phyloP scores from a whole-genome alignment of 2,797 vertebrate species.

The Valencia hispanica region DNA sequence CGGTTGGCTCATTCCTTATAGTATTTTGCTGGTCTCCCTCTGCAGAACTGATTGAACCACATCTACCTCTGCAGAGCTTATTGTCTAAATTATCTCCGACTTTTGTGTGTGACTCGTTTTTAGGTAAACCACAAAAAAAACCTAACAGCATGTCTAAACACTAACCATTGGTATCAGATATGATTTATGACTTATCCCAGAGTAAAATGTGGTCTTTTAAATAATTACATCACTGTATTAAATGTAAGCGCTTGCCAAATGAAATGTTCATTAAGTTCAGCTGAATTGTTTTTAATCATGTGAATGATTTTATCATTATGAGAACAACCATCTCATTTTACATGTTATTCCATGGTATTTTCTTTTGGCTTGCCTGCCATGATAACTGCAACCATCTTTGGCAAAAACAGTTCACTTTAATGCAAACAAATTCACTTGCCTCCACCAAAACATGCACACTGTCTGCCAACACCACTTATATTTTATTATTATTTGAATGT shows the following conservation, averaged over 20 bases:
- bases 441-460: slow-evolving; percentile 38
- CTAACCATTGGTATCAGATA: slow-evolving; percentile 5
- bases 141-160: not conserved
- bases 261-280: slow-evolving; percentile 3
- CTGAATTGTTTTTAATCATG: not conserved
- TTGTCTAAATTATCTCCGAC: too few relatives aligned
- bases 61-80: too few relatives aligned
- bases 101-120: too few relatives aligned
- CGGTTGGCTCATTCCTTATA: too few relatives aligned
- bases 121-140: too few relatives aligned
- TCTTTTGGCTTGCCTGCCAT: not conserved
- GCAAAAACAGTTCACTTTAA: not conserved
- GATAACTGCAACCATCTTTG: not conserved
- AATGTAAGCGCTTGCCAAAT: not conserved
- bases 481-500: slow-evolving; percentile 28
- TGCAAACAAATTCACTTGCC: slow-evolving; percentile 13
- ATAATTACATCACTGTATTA: slow-evolving; percentile 3
- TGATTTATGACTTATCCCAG: slow-evolving; percentile 7
- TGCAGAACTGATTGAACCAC: too few relatives aligned
- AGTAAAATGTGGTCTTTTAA: slow-evolving; percentile 19
- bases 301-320: not conserved
- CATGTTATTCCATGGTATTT: not conserved
- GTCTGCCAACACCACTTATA: slow-evolving; percentile 13
- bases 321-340: not conserved
- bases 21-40: too few relatives aligned